Base-by-base conservation (phyloP, 2,113 vertebrate genomes). In the Alexandromys fortis region DNA sequence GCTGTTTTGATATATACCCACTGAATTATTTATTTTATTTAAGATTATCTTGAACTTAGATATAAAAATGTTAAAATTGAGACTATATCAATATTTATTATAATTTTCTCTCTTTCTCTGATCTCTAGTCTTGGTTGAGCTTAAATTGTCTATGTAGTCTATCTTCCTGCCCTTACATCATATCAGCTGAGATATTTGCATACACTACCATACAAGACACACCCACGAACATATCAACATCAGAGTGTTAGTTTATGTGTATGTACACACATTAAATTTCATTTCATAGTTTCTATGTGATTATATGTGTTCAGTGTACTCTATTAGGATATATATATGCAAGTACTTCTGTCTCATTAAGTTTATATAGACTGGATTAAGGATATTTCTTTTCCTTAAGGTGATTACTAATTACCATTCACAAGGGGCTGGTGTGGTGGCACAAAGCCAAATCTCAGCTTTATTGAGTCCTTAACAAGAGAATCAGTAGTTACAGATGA, bases 351-450 rank as follows among this genome's bases (percentile, higher is more conserved):
- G 1, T 58, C 14, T 65, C 30, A 30, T 45, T 63, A 26, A 7
- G 7, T 49, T 49, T n/a, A 81, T n/a, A n/a, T 70, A 73, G 1
- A 61, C 63, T 85, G 0, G 92, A 83, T 73, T 86, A 61, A 89
- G 17, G 13, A 38, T 72, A 87, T 88, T 52, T 94, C 63, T 16
- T 65, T 87, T 70, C 42, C 89, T 95, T 86, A 65, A 49, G 47
- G 76, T 26, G 7, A 70, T 96, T 94, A 81, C 12, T 79, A 94
- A 72, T 17, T 70, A 81, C 8, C 33, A 77, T 83, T 92, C 42
- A 78, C 94, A 95, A 72, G 5, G 3, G 35, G 2, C 17, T 13
- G 1, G 19, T 35, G 2, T 68, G 42, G 42, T 68, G 10, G 1
- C 42, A 68, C 8, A 68, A 33, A 49, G 10, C 26, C 67, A 86